Conservation (phyloP, 2,113 vertebrate genomes). For the Gulo gulo region DNA sequence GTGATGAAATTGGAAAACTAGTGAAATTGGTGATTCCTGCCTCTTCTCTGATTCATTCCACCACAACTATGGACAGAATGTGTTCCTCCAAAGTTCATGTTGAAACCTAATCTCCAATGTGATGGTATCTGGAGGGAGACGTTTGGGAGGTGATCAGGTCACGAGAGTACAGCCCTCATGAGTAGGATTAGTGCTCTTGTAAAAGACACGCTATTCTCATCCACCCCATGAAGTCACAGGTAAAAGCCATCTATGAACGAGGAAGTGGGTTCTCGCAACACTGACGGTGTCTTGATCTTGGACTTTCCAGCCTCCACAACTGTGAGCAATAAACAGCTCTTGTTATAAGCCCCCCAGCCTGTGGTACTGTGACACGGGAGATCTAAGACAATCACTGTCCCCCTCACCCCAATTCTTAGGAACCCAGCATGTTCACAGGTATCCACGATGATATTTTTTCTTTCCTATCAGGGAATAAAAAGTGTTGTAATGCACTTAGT, state of each 20-base stretch:
- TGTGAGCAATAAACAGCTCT: background rate
- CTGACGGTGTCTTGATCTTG: background rate
- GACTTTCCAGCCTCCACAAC: background rate
- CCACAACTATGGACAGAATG: background rate
- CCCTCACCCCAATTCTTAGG: background rate
- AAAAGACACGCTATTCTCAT: background rate
- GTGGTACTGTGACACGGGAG: background rate
- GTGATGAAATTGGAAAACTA: slow-evolving; percentile 7
- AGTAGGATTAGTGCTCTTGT: background rate
- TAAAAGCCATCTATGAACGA: background rate
- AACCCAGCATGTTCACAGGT: background rate
- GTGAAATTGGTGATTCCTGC: background rate
- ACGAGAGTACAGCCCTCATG: background rate
- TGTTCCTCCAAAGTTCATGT: background rate
- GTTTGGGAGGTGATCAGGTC: background rate
- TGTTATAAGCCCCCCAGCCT: background rate
- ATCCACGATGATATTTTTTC: background rate
- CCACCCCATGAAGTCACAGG: background rate
- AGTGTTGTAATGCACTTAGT: too few species aligned
- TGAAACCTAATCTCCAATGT: background rate
- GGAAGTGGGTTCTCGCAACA: background rate
- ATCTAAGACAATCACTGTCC: background rate
- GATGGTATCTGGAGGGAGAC: background rate
- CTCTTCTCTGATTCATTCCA: background rate
- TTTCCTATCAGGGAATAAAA: background rate